phyloP scores from a whole-genome alignment of 2,113 vertebrate species.

The Ctenodactylus gundi region DNA sequence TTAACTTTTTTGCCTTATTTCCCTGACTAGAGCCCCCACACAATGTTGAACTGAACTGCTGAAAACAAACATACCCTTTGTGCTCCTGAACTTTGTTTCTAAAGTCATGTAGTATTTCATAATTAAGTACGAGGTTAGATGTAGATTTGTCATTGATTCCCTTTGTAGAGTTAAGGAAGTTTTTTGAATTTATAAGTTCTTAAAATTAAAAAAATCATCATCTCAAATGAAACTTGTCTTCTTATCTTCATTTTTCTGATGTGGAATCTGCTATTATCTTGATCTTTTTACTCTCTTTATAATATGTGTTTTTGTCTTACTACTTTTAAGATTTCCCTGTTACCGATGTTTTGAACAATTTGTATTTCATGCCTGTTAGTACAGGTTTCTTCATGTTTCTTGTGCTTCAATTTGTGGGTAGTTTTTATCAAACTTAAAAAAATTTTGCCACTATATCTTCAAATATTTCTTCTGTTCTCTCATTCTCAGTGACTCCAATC shows the following conservation, averaged over 20 bases:
- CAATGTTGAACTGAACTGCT: not conserved
- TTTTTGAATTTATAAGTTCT: not conserved
- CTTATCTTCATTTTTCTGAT: not conserved
- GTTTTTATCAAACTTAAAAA: not conserved
- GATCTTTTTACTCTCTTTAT: not conserved
- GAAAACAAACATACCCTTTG: not conserved
- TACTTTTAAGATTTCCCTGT: not conserved
- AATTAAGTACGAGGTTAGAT: not conserved
- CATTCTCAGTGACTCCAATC: not conserved
- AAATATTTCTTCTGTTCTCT: not conserved
- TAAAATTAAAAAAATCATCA: not conserved
- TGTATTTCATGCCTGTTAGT: not conserved
- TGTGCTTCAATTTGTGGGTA: constrained; percentile 1
- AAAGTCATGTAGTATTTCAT: not conserved
- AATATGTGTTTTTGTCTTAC: not conserved
- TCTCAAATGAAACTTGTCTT: not conserved
- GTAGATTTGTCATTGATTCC: not conserved
- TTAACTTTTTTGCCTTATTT: constrained; percentile 5
- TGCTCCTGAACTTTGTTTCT: not conserved
- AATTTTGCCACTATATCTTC: not conserved
- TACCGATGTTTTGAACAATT: not conserved
- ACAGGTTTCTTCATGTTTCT: not conserved
- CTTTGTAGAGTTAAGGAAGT: not conserved
- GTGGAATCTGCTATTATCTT: not conserved
- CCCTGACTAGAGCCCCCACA: not conserved